These are phyloP conservation scores for Oreochromis mossambicus DNA, from an alignment of 2,797 vertebrate species.

Conservation along the genomic window DNA sequence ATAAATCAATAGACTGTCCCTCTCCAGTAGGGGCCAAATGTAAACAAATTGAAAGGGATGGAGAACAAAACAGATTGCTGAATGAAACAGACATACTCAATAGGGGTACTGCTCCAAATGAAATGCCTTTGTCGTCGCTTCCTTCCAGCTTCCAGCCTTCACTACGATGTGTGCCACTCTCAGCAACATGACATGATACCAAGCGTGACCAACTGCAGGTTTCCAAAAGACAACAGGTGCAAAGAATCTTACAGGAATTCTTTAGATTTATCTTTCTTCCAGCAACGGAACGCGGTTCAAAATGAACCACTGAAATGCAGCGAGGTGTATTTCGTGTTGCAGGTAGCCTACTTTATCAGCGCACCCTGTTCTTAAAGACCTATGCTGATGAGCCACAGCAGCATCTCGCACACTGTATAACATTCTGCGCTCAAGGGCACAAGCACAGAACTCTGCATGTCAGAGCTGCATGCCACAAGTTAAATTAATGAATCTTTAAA, in stretches of 20 bases:
- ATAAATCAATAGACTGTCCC: conserved; percentile 77
- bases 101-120: conserved; percentile 52
- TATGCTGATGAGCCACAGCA: conserved; percentile 24
- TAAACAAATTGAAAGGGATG: conserved; percentile 77
- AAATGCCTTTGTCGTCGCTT: conserved; percentile 57
- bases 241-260: conserved; percentile 1
- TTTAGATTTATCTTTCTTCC: not conserved
- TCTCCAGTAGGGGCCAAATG: conserved; percentile 75
- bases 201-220: conserved; percentile 12
- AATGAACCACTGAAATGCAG: conserved; percentile 20
- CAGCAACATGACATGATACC: conserved; percentile 12
- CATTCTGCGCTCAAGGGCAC: conserved; percentile 58
- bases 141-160: conserved; percentile 29
- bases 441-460: conserved; percentile 57
- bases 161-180: conserved; percentile 26
- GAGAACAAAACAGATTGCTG: conserved; percentile 73
- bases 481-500: conserved; percentile 80
- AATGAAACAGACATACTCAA: conserved; percentile 71
- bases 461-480: conserved; percentile 72
- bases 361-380: conserved; percentile 23
- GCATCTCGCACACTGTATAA: conserved; percentile 39
- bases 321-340: conserved; percentile 10
- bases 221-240: conserved; percentile 31
- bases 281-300: not conserved
- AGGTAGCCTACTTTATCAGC: conserved; percentile 41